Percentiles rank a stretch among this genome's conserved stretches.
These are phyloP conservation scores for Sebastes wilsoni DNA, from an alignment of 2,797 vertebrate species.

Conservation along the genomic window DNA sequence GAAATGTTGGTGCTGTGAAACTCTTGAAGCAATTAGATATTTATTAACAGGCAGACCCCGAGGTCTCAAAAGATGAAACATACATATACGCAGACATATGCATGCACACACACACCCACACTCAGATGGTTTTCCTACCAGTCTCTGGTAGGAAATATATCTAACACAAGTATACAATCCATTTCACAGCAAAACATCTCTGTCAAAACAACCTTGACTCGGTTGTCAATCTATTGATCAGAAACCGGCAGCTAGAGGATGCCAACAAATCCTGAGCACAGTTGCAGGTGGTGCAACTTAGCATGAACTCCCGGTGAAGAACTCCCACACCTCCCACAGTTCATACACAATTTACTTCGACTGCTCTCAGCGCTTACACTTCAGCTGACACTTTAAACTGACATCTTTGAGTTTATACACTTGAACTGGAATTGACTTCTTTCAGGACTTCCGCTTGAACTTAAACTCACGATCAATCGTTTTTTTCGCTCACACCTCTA, in stretches of 20 bases:
- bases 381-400: not conserved
- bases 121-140: not conserved
- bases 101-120: not conserved
- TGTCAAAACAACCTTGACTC: not conserved
- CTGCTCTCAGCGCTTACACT: not conserved
- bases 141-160: not conserved
- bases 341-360: not conserved
- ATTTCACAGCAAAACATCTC: not conserved
- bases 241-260: not conserved
- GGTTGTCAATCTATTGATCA: constrained; percentile 1
- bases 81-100: not conserved
- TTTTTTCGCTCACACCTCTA: not conserved
- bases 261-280: not conserved
- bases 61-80: constrained; percentile 31
- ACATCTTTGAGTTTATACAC: not conserved
- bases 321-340: no score
- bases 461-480: not conserved
- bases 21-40: constrained; percentile 53
- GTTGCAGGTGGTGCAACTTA: not conserved
- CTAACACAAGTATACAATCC: not conserved
- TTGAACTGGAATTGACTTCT: not conserved
- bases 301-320: not conserved
- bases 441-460: not conserved
- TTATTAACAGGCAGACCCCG: constrained; percentile 35
- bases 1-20: constrained; percentile 30